Evolutionary conservation across 2,888 invertebrate genomes (phyloP).

Genomic region (Drosophila prostipennis): DNA sequence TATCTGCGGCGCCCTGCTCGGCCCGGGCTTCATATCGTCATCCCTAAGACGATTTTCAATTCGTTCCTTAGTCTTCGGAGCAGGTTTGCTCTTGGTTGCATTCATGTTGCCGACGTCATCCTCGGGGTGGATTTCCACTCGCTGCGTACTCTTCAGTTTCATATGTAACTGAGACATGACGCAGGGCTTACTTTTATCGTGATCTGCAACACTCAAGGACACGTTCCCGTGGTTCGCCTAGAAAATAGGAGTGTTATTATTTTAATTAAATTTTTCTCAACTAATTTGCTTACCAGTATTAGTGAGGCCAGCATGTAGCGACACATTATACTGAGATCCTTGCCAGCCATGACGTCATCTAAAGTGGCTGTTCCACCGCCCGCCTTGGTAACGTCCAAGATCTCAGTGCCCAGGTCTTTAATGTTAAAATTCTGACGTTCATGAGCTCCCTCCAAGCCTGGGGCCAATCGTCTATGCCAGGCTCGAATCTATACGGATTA

Average conservation of each 20-base stretch:
- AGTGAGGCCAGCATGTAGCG: constrained; percentile 80
- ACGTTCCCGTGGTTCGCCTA: constrained; percentile 80
- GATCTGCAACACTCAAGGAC: constrained; percentile 50
- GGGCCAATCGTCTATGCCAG: constrained; percentile 81
- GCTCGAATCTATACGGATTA: constrained; percentile 69
- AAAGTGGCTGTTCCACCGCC: constrained; percentile 57
- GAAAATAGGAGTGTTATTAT: not conserved
- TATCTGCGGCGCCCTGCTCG: not conserved
- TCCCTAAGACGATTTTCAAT: constrained; percentile 1
- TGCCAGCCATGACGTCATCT: constrained; percentile 71
- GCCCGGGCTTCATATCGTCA: not conserved
- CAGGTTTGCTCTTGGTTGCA: constrained; percentile 8
- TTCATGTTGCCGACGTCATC: constrained; percentile 80
- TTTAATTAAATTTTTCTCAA: not conserved
- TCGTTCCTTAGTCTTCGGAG: not conserved
- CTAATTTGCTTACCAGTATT: constrained; percentile 69
- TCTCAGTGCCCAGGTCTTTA: constrained; percentile 78
- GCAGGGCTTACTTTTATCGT: constrained; percentile 62
- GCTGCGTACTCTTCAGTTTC: constrained; percentile 66
- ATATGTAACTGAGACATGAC: constrained; percentile 67
- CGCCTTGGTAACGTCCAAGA: constrained; percentile 70
- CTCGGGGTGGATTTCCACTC: constrained; percentile 77
- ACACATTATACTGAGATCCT: constrained; percentile 70
- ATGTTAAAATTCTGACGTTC: constrained; percentile 82
- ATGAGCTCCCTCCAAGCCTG: constrained; percentile 78